These are phyloP conservation scores for Naso thynnoides DNA, from an alignment of 2,797 vertebrate species.

Conservation along the genomic window DNA sequence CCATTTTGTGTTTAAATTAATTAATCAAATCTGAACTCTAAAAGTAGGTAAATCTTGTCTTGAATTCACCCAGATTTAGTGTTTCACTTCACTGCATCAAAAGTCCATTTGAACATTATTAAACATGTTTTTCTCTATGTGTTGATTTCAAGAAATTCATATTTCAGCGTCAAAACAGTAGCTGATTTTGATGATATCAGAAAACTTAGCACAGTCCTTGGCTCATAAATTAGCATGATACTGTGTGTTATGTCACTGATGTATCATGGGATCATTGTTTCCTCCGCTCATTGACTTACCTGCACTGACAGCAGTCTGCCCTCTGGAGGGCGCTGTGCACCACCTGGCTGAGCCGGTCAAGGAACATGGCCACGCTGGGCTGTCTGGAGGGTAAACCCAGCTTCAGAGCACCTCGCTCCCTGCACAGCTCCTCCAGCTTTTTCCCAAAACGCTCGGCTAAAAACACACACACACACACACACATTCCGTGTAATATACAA, in stretches of 20 bases:
- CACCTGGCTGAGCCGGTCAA: conserved; percentile 82
- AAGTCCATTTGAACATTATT: background rate
- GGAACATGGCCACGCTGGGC: conserved; percentile 84
- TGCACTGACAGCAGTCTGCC: conserved; percentile 56
- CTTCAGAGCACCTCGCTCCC: conserved; percentile 81
- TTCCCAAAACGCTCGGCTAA: conserved; percentile 88
- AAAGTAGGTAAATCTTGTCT: background rate
- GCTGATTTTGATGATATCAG: background rate
- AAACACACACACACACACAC: conserved; percentile 35
- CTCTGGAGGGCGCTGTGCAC: conserved; percentile 80
- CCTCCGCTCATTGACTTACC: conserved; percentile 60
- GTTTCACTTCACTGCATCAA: background rate
- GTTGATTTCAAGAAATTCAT: background rate
- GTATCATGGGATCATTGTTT: background rate
- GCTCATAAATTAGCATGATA: background rate
- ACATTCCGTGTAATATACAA: background rate
- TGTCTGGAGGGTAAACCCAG: conserved; percentile 90
- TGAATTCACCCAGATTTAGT: background rate
- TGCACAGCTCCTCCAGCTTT: conserved; percentile 88
- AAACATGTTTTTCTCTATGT: background rate
- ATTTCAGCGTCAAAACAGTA: background rate
- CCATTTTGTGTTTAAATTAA: background rate
- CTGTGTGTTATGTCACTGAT: background rate
- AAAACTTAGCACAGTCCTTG: background rate
- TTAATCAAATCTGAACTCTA: background rate